These are phyloP conservation scores for Neogobius melanostomus DNA, from an alignment of 2,113 vertebrate genomes.

Conservation along the genomic window DNA sequence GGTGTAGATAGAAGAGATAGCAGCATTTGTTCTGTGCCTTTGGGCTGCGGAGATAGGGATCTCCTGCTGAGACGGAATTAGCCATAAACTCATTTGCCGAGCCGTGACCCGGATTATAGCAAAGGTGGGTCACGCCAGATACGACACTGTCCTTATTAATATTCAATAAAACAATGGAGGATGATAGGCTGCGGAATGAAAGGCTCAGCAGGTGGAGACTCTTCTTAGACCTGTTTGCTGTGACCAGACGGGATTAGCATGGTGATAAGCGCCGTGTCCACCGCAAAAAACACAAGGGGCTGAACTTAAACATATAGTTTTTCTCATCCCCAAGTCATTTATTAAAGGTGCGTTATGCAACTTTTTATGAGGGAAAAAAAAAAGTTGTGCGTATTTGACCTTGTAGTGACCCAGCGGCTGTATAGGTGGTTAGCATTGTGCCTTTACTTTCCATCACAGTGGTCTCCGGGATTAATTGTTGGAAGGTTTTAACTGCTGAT, in stretches of 20 bases:
- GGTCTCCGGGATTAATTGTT: no score
- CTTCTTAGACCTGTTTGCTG: constrained; percentile 43
- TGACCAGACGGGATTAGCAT: constrained; percentile 52
- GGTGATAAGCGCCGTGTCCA: constrained; percentile 30
- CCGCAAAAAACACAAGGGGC: not conserved
- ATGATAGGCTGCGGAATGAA: constrained; percentile 56
- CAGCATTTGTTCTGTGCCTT: constrained; percentile 48
- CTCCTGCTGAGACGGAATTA: constrained; percentile 72
- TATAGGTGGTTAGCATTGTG: no score
- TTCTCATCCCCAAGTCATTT: not conserved
- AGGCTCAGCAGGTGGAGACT: constrained; percentile 66
- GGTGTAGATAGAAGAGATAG: constrained; percentile 40
- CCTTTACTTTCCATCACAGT: no score
- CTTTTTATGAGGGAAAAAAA: no score
- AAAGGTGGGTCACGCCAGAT: constrained; percentile 71
- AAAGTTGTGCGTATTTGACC: no score
- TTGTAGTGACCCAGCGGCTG: no score
- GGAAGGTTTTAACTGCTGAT: no score
- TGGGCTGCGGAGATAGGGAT: constrained; percentile 64
- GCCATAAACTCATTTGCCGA: constrained; percentile 66
- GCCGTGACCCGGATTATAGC: constrained; percentile 64
- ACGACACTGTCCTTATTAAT: constrained; percentile 67
- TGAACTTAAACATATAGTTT: not conserved
- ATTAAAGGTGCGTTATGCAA: no score
- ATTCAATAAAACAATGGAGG: constrained; percentile 71